Base-by-base conservation (phyloP, 2,888 invertebrate genomes). In the Eucera pruinosa region DNA sequence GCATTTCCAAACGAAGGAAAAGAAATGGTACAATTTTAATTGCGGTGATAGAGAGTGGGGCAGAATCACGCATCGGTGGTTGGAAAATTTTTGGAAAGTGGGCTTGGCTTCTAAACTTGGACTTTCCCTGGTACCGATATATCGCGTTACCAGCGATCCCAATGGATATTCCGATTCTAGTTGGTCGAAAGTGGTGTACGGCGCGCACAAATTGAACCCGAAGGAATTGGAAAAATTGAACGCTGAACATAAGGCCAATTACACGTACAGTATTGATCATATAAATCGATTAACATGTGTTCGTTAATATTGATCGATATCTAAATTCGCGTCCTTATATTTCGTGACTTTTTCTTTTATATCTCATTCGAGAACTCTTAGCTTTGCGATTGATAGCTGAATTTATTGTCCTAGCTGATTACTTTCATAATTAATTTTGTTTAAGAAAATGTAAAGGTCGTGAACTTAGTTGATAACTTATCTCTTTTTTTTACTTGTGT, bases 81-180 rank as follows among this genome's bases (percentile, higher is more conserved):
- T 91, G 70, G 87, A 89, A 62, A 58, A 94, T 80, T 93, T 94
- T 84, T 96, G 95, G 95, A 93, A 93, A 87, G 93, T 94, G 87
- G 89, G 86, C 1, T 48, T 88, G 18, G 86, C 90, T 4, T 23
- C 78, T 6, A 93, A 93, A 76, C 92, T 93, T 15, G 94, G 94
- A 0, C 88, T 94, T 30, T 93, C 92, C 50, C 87, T 94, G 9
- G 25, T 93, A 48, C 93, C 94, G 4, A 89, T 92, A 13, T 86
- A 92, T 30, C 90, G 93, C 6, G 70, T 94, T 0, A 91, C 92
- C 48, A 92, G 91, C 0, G 86, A 89, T n/a, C 84, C 89, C 5
- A 48, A 86, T 0, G 88, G 90, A 30, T 86, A 80, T 55, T 30
- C 82, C 18, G 84, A 91, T 36, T 92, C 92, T 1, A 83, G 85